Evolutionary conservation across 1,140 invertebrate genomes (phyloP), one percentile per base, ranked within the genome.

Genomic region (Hormaphis cornu): DNA sequence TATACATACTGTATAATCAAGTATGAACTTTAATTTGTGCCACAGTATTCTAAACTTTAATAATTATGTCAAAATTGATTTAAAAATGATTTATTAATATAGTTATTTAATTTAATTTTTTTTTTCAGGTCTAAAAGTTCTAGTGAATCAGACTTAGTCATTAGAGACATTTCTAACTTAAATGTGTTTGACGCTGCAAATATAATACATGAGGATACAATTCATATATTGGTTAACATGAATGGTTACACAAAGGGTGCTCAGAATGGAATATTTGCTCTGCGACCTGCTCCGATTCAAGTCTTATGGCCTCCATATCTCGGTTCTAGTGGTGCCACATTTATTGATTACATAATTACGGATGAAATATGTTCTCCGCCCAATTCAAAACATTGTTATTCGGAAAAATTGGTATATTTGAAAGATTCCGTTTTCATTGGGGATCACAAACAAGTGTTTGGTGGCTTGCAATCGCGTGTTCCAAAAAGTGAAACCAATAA

Each of bases 251-350:
- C 97, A 0, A 99, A 99, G 80, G 96, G 96, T 7, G 95, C 95
- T 1, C 81, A 89, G 71, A 99, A 99, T 82, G 97, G 99, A 83
- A 97, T 99, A 66, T 99, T 99, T 81, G 96, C 97, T n/a, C 80
- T 99, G 24, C 83, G 87, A 74, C 95, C 97, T 2, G 94, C 96
- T 12, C 96, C 97, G 1, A 86, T 99, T 74, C 93, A 97, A 82
- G 89, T 91, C 1, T 99, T 99, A 96, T 99, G 97, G 97, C 82
- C 99, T 3, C 97, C 97, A 2, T 99, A 99, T 81, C 97, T 97
- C 1, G 95, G 95, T 16, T 98, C 96, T 0, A 97, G 94, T 76
- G 97, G 97, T 3, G 95, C 97, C 1, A 85, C 89, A 71, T 99
- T 96, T 76, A 99, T 99, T 93, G 97, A 99, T 79, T 99, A 99